Percentiles rank a stretch among this genome's conserved stretches.
Conservation (phyloP, 2,113 vertebrate species). For the Setophaga coronata region DNA sequence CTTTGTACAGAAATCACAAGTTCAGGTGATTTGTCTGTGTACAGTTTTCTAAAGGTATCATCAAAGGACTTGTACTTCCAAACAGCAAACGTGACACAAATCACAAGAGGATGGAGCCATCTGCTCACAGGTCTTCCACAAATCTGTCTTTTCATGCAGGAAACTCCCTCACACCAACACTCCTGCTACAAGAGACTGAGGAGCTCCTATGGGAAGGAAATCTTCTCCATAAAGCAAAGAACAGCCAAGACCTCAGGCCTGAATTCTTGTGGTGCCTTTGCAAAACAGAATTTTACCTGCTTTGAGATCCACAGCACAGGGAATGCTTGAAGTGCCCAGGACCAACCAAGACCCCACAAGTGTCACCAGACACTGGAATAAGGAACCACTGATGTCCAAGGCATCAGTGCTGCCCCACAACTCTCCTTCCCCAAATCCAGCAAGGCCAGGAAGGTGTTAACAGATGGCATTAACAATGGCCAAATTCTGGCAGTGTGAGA, state of each 20-base stretch:
- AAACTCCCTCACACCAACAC: neutral
- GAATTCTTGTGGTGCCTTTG: fast-evolving
- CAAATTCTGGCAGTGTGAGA: neutral
- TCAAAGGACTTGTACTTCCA: neutral
- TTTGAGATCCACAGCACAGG: neutral
- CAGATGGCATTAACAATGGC: fast-evolving
- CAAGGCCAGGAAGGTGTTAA: fast-evolving
- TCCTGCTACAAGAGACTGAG: neutral
- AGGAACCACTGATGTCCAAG: too few species aligned
- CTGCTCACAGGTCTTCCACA: neutral
- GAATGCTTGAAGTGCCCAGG: fast-evolving
- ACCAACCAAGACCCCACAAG: neutral
- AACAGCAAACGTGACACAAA: neutral
- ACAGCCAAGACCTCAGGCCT: fast-evolving
- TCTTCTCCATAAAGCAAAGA: neutral
- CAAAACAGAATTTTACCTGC: neutral
- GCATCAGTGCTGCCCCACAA: fast-evolving
- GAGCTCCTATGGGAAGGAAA: neutral
- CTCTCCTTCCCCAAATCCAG: neutral
- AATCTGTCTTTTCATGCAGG: neutral
- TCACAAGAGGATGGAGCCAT: neutral
- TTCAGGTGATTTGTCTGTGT: neutral
- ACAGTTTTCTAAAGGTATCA: neutral
- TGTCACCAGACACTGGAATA: neutral
- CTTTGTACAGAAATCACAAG: neutral